phyloP scores from a whole-genome alignment of 1,140 invertebrate species.

The Apis florea region DNA sequence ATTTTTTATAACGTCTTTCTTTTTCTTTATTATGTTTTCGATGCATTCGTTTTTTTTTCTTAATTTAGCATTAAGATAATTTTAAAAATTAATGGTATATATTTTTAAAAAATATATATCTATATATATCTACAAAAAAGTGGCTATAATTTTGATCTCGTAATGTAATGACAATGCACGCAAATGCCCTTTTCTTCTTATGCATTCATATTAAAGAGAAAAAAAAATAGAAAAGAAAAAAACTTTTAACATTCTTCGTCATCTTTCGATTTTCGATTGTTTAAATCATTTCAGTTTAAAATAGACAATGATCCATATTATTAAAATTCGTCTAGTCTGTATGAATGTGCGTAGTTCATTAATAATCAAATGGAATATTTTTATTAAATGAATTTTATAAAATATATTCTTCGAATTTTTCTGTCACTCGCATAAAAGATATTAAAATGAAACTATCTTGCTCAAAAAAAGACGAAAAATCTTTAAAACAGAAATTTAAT shows the following conservation, averaged over 20 bases:
- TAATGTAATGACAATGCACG: constrained; percentile 56
- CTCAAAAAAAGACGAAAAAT: not conserved
- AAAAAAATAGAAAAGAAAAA: not conserved
- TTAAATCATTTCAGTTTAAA: not conserved
- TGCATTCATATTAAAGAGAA: too few species aligned
- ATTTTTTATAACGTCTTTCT: too few species aligned
- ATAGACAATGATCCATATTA: not conserved
- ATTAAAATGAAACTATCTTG: not conserved
- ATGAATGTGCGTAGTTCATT: constrained; percentile 11
- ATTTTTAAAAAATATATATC: not conserved
- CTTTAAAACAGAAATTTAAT: not conserved
- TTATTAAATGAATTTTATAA: constrained; percentile 3
- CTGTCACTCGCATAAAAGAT: not conserved
- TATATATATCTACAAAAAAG: not conserved
- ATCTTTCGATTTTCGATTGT: not conserved
- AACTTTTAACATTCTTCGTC: not conserved
- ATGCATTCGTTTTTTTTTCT: constrained; percentile 36
- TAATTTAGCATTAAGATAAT: constrained; percentile 43
- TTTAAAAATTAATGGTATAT: constrained; percentile 21
- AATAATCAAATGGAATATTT: constrained; percentile 1
- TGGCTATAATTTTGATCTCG: constrained; percentile 41
- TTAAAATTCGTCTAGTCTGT: constrained; percentile 20
- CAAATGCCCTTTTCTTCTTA: constrained; percentile 54
- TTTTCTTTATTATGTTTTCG: too few species aligned
- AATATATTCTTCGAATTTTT: not conserved